Conservation (phyloP, 2,113 vertebrate species). For the Lamprologus ornatipinnis region DNA sequence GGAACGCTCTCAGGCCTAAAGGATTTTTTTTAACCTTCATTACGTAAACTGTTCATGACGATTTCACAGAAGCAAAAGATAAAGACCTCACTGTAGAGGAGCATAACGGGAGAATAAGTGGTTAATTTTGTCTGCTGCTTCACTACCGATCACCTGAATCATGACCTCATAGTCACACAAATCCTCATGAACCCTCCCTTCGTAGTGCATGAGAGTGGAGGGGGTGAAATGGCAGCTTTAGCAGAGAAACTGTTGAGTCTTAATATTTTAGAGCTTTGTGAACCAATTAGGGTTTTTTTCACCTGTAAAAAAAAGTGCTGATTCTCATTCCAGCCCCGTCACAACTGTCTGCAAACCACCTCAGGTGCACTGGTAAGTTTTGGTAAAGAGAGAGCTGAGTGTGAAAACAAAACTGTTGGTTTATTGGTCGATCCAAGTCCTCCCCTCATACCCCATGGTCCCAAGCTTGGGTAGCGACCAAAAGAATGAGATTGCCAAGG, state of each 20-base stretch:
- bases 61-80: neutral
- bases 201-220: neutral
- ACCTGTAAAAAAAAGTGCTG: neutral
- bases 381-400: neutral
- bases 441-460: neutral
- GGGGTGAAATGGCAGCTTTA: neutral
- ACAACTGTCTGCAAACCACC: neutral
- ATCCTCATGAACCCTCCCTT: no score
- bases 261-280: neutral
- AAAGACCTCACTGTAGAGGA: slow-evolving; percentile 30
- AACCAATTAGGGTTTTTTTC: neutral
- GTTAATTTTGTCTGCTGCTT: slow-evolving; percentile 9
- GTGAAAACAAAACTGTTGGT: neutral
- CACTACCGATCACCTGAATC: slow-evolving; percentile 27
- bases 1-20: neutral
- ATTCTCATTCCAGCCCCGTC: neutral
- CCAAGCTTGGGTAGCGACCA: neutral
- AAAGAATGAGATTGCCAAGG: neutral
- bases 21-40: neutral
- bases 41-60: slow-evolving; percentile 3
- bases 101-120: neutral
- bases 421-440: rapidly evolving
- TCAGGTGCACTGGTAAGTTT: neutral
- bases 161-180: slow-evolving; percentile 49
- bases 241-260: neutral